A percentile compares a stretch with the other conserved stretches of the same genome.
Evolutionary conservation across 2,888 invertebrate species (phyloP).

Genomic region (Amiota minor): DNA sequence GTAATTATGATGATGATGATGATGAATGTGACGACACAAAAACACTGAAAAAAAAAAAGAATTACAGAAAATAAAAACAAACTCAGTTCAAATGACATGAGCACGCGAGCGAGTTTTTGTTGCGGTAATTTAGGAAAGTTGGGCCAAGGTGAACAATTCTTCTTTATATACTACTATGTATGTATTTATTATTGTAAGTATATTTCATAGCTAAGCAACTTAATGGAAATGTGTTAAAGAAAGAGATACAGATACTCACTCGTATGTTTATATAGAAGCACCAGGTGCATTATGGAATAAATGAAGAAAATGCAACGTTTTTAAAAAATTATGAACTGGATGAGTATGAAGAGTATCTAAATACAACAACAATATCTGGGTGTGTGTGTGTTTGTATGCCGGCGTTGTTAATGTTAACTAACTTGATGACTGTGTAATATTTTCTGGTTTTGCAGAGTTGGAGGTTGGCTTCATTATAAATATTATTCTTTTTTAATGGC

Average conservation of each 20-base stretch:
- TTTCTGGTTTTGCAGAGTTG: background rate
- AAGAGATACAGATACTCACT: too few relatives aligned
- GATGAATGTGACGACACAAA: background rate
- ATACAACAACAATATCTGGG: too few relatives aligned
- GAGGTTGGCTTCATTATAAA: background rate
- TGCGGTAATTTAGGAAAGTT: constrained; percentile 20
- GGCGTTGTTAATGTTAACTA: constrained; percentile 31
- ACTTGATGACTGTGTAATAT: constrained; percentile 40
- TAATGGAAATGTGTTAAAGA: too few relatives aligned
- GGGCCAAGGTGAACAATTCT: constrained; percentile 59
- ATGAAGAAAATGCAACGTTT: constrained; percentile 26
- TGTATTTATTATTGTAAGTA: constrained; percentile 21
- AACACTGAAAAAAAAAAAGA: too few relatives aligned
- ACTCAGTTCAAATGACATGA: background rate
- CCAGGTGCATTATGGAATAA: constrained; percentile 16
- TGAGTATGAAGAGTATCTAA: too few relatives aligned
- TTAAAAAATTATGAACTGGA: background rate
- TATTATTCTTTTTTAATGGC: constrained; percentile 7
- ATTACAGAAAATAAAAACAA: background rate
- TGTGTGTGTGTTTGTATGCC: too few relatives aligned
- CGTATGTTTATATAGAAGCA: background rate
- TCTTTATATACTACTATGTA: constrained; percentile 28
- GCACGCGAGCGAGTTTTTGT: background rate
- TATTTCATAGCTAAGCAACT: too few relatives aligned
- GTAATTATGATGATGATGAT: background rate